Evolutionary conservation across 2,888 invertebrate species (phyloP), one percentile per base, ranked within the genome.

Genomic region (Agriopis aurantiaria): DNA sequence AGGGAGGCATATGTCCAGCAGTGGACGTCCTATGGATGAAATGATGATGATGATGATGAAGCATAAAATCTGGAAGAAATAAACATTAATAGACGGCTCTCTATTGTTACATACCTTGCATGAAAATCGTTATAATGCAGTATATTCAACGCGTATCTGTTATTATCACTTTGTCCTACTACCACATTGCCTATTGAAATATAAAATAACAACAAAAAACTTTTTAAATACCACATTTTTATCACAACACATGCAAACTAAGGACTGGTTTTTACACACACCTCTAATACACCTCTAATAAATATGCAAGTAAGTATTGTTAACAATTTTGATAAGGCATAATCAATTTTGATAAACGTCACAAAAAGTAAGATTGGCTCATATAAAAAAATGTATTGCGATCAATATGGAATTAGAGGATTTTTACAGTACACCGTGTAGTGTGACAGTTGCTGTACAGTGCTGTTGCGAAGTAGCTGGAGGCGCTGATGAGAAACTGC

Each of bases 71-170:
- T 1, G 33, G 23, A 11, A 23, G 5, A 11, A 33, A 23, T 52
- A 11, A 33, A 10, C n/a, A 4, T 17, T 52, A 14, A 49, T 49
- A 8, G 6, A 51, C 12, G 14, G 14, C 4, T 7, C 0, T 10
- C 17, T 51, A 9, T 3, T 9, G 14, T 14, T 45, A 53, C 62
- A 23, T 62, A 62, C 46, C 57, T 51, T 14, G 51, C 52, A 49
- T 55, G 62, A 45, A 62, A 62, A 53, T 62, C 62, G 12, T 62
- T 62, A 62, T 62, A 62, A 78, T 93, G 93, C 41, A 93, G 67
- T 71, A 93, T 90, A 74, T 92, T 93, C 48, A 93, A 76, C 0
- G 83, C 80, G 77, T 85, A 91, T 60, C 78, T 75, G 66, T 75
- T 73, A 57, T 67, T 59, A 17, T 81, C 77, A 62, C 8, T 69